phyloP scores from a whole-genome alignment of 1,140 invertebrate genomes.

The Apis mellifera region Amel_HAv3.1 CM009933.2:1236501-1237000 shows the following conservation, averaged over 20 bases:
- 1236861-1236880: constrained; percentile 35
- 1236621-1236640: constrained; percentile 24
- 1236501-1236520: too few relatives aligned
- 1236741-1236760: not conserved
- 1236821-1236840: constrained; percentile 25
- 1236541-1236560: too few relatives aligned
- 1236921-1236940: too few relatives aligned
- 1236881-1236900: constrained; percentile 15
- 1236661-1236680: not conserved
- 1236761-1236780: constrained; percentile 3
- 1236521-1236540: too few relatives aligned
- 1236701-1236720: constrained; percentile 21
- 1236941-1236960: too few relatives aligned
- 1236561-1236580: too few relatives aligned
- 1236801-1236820: constrained; percentile 12
- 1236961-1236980: not conserved
- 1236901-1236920: too few relatives aligned
- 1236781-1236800: constrained; percentile 6
- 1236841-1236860: constrained; percentile 21
- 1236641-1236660: constrained; percentile 5
- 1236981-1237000: not conserved
- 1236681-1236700: constrained; percentile 8
- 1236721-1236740: constrained; percentile 7
- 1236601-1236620: constrained; percentile 4
- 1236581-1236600: too few relatives aligned